phyloP scores from a whole-genome alignment of 2,797 vertebrate species.

The Holocentrus rufus region DNA sequence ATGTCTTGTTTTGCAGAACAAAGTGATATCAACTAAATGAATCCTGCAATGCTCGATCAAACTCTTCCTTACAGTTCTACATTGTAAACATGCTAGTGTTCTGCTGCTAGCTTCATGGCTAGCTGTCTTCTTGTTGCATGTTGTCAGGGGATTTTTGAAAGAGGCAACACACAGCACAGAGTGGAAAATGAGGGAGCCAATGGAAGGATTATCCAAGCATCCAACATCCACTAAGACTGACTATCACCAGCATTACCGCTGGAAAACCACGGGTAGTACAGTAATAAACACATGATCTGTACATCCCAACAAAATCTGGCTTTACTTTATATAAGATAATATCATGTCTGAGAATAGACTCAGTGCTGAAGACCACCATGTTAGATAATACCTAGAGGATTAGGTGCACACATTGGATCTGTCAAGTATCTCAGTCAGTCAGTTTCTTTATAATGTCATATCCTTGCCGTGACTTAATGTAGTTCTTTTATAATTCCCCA shows the following conservation, averaged over 20 bases:
- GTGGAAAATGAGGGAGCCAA: too few relatives aligned
- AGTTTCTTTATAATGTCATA: conserved; percentile 55
- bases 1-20: not conserved
- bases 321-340: conserved; percentile 14
- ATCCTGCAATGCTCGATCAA: too few relatives aligned
- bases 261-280: not conserved
- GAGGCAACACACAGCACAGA: too few relatives aligned
- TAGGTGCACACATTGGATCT: conserved; percentile 47
- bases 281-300: not conserved
- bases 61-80: too few relatives aligned
- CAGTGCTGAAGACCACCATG: conserved; percentile 2
- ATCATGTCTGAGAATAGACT: conserved; percentile 11
- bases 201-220: too few relatives aligned
- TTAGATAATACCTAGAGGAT: conserved; percentile 27
- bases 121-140: too few relatives aligned
- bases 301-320: conserved; percentile 23
- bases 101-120: too few relatives aligned
- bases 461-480: conserved; percentile 55
- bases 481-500: conserved; percentile 48
- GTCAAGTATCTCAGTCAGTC: conserved; percentile 32
- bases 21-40: not conserved
- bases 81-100: too few relatives aligned
- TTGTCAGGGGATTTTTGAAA: too few relatives aligned
- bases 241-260: not conserved
- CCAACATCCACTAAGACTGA: too few relatives aligned